Conservation (phyloP, 1,140 invertebrate genomes). For the Drosophila arizonae region DNA sequence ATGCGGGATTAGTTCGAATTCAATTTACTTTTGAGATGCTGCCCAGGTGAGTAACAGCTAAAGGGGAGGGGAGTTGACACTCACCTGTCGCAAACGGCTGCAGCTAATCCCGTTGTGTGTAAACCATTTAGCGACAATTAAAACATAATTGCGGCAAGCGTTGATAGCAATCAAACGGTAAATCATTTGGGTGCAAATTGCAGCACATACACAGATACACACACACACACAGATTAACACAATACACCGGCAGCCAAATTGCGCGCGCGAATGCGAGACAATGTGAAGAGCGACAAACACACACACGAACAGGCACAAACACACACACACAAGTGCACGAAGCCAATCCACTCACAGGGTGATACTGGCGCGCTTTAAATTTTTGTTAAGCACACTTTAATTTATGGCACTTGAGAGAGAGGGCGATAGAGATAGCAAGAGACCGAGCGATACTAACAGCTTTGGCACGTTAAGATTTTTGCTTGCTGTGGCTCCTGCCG, state of each 20-base stretch:
- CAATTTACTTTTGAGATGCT: constrained; percentile 48
- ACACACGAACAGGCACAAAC: constrained; percentile 4
- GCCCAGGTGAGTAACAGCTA: background rate
- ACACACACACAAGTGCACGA: constrained; percentile 2
- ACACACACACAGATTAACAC: constrained; percentile 10
- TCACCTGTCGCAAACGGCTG: constrained; percentile 40
- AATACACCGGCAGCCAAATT: constrained; percentile 28
- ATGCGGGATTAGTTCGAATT: constrained; percentile 41
- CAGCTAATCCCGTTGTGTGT: constrained; percentile 63
- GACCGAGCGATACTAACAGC: background rate
- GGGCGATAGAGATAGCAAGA: background rate
- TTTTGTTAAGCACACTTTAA: constrained; percentile 55
- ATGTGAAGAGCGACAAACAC: constrained; percentile 10
- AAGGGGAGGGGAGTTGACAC: background rate
- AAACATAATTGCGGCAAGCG: constrained; percentile 75
- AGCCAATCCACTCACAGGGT: constrained; percentile 16
- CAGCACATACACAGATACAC: constrained; percentile 32
- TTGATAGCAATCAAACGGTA: constrained; percentile 67
- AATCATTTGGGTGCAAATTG: constrained; percentile 67
- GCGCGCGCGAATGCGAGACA: constrained; percentile 55
- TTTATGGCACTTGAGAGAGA: constrained; percentile 39
- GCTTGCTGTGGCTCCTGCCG: constrained; percentile 18
- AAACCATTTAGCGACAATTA: constrained; percentile 75
- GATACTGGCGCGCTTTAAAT: constrained; percentile 31
- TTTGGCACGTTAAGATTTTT: constrained; percentile 32